Percentiles rank a stretch among this genome's conserved stretches.
Conservation (phyloP, 2,888 invertebrate genomes). For the Leptodirus hochenwartii region DNA sequence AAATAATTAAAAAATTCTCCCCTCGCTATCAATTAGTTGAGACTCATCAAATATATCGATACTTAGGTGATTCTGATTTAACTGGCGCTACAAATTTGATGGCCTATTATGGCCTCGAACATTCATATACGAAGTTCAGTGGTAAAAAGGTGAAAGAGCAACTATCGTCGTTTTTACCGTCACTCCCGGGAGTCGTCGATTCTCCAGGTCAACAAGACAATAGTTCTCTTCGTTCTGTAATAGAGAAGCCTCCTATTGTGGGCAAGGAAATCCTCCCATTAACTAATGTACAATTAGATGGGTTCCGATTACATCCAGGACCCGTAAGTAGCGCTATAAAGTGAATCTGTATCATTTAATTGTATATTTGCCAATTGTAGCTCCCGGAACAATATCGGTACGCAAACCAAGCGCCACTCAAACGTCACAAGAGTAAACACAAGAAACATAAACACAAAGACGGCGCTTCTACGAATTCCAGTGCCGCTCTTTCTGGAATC, state of each 20-base stretch:
- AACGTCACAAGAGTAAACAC: constrained; percentile 89
- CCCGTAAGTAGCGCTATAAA: constrained; percentile 33
- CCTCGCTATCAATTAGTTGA: background rate
- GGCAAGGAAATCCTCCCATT: constrained; percentile 79
- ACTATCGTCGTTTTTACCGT: constrained; percentile 85
- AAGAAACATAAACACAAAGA: constrained; percentile 90
- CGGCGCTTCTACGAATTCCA: constrained; percentile 58
- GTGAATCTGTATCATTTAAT: constrained; percentile 4
- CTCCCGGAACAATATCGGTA: constrained; percentile 90
- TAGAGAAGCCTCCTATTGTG: constrained; percentile 87
- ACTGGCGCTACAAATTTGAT: constrained; percentile 95
- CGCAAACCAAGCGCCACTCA: constrained; percentile 78
- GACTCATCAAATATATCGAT: no score
- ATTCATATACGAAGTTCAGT: constrained; percentile 95
- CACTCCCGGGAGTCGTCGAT: constrained; percentile 88
- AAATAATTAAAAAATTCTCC: constrained; percentile 5
- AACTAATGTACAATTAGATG: constrained; percentile 74
- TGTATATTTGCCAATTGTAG: constrained; percentile 24
- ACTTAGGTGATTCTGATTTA: constrained; percentile 68
- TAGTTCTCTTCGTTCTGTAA: constrained; percentile 81
- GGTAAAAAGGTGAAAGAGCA: constrained; percentile 92
- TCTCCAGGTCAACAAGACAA: constrained; percentile 73
- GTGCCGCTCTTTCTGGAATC: constrained; percentile 48
- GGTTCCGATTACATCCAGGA: constrained; percentile 88
- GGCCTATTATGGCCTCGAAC: constrained; percentile 90